Percentiles rank a stretch among this genome's conserved stretches.
These are phyloP conservation scores for Pogoniulus pusillus DNA, from an alignment of 2,797 vertebrate genomes.

Conservation along the genomic window DNA sequence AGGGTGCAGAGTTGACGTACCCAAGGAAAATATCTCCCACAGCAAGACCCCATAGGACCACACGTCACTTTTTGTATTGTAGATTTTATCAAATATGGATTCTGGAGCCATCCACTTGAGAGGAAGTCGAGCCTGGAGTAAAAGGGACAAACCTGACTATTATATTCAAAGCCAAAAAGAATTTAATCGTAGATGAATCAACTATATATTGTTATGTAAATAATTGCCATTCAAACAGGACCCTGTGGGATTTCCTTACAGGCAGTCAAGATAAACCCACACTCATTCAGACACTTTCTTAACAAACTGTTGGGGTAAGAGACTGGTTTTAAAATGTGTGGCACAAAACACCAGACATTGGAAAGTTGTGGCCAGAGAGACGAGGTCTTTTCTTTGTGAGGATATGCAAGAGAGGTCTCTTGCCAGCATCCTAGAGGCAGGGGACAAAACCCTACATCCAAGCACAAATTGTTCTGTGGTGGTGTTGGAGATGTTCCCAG, in stretches of 20 bases:
- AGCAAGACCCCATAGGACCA: conserved; percentile 94
- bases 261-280: conserved; percentile 50
- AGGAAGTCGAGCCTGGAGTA: conserved; percentile 88
- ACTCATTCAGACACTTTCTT: conserved; percentile 9
- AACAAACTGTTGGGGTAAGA: not conserved
- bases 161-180: conserved; percentile 48
- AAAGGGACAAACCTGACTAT: conserved; percentile 42
- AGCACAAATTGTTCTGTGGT: not conserved
- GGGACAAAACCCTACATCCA: not conserved
- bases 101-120: conserved; percentile 99
- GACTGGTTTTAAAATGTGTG: not conserved
- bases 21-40: conserved; percentile 98
- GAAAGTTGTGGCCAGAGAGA: not conserved
- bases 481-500: fast-evolving
- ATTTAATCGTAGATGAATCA: conserved; percentile 40
- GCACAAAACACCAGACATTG: not conserved
- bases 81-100: conserved; percentile 97
- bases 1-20: conserved; percentile 65
- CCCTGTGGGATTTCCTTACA: conserved; percentile 54
- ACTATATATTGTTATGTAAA: conserved; percentile 55
- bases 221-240: conserved; percentile 43
- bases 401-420: not conserved
- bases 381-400: not conserved
- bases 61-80: conserved; percentile 95
- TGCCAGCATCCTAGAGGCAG: not conserved